These are phyloP conservation scores for Vipera latastei DNA, from an alignment of 2,797 vertebrate genomes.

Conservation along the genomic window DNA sequence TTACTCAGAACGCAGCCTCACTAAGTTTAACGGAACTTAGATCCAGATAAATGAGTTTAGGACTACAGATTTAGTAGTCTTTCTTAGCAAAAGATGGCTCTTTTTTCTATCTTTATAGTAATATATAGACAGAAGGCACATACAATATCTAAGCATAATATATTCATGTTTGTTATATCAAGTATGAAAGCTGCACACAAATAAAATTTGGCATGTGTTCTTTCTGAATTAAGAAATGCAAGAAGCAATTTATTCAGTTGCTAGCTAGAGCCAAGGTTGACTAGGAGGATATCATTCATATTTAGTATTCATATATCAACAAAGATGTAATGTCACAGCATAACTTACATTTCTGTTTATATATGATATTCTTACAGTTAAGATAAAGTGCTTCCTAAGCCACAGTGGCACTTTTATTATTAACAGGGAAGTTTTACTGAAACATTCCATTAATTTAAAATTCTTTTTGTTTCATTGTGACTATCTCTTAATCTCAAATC, in stretches of 20 bases:
- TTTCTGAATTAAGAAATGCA: background rate
- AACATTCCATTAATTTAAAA: background rate
- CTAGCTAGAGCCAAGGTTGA: background rate
- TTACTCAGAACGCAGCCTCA: background rate
- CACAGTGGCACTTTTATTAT: background rate
- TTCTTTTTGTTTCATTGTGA: background rate
- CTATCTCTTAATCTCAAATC: background rate
- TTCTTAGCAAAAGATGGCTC: background rate
- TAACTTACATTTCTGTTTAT: background rate
- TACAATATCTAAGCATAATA: background rate
- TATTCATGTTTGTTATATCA: background rate
- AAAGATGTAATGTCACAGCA: background rate
- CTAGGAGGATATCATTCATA: background rate
- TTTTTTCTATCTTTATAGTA: background rate
- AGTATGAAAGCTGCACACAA: background rate
- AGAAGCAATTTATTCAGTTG: background rate
- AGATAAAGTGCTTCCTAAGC: background rate
- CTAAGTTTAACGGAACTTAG: background rate
- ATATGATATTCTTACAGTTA: background rate
- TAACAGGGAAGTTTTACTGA: background rate
- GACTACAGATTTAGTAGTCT: background rate
- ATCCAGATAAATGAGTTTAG: background rate
- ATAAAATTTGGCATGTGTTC: background rate
- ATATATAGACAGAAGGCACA: background rate
- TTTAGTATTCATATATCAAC: background rate